Percentiles rank a stretch among this genome's conserved stretches.
These are phyloP conservation scores for Zaprionus taronus DNA, from an alignment of 1,140 invertebrate genomes.

Conservation along the genomic window DNA sequence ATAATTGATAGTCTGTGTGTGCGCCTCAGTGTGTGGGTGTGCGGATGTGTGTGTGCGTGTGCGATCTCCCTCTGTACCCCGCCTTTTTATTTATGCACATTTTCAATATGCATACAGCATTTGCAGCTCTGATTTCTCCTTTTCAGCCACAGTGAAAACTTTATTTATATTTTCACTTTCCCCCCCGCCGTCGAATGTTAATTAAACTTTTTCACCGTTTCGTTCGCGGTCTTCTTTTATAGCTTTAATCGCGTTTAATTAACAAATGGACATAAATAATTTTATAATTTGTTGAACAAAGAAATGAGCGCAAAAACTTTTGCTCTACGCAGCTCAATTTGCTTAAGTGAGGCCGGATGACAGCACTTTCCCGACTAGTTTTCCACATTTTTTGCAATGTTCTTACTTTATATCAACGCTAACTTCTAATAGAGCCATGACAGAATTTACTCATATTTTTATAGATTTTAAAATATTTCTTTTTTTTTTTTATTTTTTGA, in stretches of 20 bases:
- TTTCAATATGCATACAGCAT: constrained; percentile 67
- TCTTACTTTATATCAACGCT: background rate
- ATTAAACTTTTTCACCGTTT: constrained; percentile 8
- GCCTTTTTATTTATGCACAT: constrained; percentile 61
- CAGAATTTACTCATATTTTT: background rate
- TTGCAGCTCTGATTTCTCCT: constrained; percentile 18
- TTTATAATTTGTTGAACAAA: background rate
- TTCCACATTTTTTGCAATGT: background rate
- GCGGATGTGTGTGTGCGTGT: constrained; percentile 22
- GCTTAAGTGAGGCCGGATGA: background rate
- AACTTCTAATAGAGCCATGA: background rate
- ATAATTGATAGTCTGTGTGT: constrained; percentile 71
- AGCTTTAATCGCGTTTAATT: constrained; percentile 4
- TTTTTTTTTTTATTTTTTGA: background rate
- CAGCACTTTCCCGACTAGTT: background rate
- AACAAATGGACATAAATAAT: constrained; percentile 1
- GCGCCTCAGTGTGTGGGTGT: constrained; percentile 16
- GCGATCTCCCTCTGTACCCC: background rate
- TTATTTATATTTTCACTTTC: constrained; percentile 17
- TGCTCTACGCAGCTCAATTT: too few relatives aligned
- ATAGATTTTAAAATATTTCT: background rate
- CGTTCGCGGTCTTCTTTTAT: background rate
- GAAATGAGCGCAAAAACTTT: background rate
- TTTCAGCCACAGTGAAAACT: background rate
- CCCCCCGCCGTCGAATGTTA: background rate